A percentile compares a stretch with the other conserved stretches of the same genome.
Evolutionary conservation across 2,888 invertebrate species (phyloP).

Genomic region (Drosophila pegasa): DNA sequence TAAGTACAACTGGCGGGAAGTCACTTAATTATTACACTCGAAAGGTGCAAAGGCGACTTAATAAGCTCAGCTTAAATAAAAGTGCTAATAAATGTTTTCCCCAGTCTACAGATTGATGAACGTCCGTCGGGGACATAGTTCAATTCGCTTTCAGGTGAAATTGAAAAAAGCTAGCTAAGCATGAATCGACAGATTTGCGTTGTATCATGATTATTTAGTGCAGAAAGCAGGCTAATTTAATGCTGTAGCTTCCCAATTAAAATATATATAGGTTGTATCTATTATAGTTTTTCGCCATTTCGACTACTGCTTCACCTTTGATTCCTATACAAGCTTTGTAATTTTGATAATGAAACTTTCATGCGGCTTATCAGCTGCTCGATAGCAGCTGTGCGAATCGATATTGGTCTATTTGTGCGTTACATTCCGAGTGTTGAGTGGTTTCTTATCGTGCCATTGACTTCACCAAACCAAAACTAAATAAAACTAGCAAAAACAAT

Average conservation of each 20-base stretch:
- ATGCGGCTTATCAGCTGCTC: slow-evolving; percentile 27
- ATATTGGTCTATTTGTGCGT: slow-evolving; percentile 1
- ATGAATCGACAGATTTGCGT: slow-evolving; percentile 26
- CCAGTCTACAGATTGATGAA: slow-evolving; percentile 7
- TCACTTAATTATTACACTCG: background rate
- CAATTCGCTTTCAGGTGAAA: slow-evolving; percentile 18
- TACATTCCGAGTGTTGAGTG: background rate
- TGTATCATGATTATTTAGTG: background rate
- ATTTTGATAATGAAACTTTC: background rate
- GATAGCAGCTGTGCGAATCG: slow-evolving; percentile 18
- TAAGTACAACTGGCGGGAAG: no score
- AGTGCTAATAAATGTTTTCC: background rate
- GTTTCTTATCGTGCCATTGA: background rate
- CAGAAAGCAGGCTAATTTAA: slow-evolving; percentile 10
- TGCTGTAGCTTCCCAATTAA: background rate
- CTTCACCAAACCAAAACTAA: background rate
- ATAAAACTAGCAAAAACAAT: background rate
- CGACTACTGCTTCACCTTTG: background rate
- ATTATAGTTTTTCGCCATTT: background rate
- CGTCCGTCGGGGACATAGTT: slow-evolving; percentile 25
- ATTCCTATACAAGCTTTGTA: background rate
- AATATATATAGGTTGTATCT: background rate
- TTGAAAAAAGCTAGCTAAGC: slow-evolving; percentile 30
- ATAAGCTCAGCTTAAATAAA: background rate
- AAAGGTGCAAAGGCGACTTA: background rate